Evolutionary conservation across 2,888 invertebrate species (phyloP), one percentile per base, ranked within the genome.

Genomic region (Marasmarcha lunaedactyla): DNA sequence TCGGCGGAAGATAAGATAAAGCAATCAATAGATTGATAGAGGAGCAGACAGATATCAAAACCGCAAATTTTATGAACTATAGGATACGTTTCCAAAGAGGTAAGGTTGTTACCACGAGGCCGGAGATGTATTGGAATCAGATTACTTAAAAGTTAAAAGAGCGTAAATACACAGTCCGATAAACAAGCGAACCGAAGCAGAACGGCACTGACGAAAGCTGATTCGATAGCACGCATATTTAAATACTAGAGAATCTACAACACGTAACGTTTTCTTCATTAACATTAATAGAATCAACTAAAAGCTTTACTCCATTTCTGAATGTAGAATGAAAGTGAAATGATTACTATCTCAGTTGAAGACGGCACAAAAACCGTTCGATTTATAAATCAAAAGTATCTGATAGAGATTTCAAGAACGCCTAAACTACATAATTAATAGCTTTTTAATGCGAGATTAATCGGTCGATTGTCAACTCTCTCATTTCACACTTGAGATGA

Each of bases 131-230:
- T 51, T 53, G 46, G 52, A 59, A 61, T 71, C 59, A 54, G 55
- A 59, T 72, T 60, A 63, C 69, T 60, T 53, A 57, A 52, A 60
- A 70, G 60, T 64, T 67, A 72, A 69, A 71, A 63, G 63, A 69
- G 62, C 65, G 67, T 64, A 67, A 65, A 65, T 55, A 47, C 51
- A 67, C 64, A 68, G 54, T 62, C 63, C 63, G 67, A 61, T 71
- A 66, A 65, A 60, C 69, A 68, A 59, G 56, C 62, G 59, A 63
- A 62, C 65, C 65, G 54, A 54, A 60, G 49, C 52, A 52, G 59
- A 65, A 63, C 59, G 57, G 50, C 39, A 38, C 52, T 63, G 63
- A 67, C 66, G 65, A 67, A 66, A 65, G 52, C 42, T 38, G 40
- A 45, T 20, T 20, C 20, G 20, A 20, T 20, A 20, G 7, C 20